Percentiles rank a stretch among this genome's conserved stretches.
Conservation (phyloP, 2,113 vertebrate genomes). For the Takifugu flavidus region DNA sequence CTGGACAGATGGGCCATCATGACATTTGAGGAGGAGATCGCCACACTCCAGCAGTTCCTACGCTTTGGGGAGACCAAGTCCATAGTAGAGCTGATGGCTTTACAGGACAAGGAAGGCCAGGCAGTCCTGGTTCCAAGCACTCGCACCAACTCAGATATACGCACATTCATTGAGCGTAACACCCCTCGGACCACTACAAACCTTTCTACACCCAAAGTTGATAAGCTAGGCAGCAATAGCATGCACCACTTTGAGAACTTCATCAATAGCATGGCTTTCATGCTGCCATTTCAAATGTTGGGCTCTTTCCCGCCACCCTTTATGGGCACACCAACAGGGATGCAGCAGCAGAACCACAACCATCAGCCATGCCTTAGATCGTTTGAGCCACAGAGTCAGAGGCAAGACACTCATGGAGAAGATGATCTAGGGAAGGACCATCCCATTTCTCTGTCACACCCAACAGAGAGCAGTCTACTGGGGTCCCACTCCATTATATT, state of each 20-base stretch:
- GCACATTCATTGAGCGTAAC: conserved; percentile 93
- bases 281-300: conserved; percentile 93
- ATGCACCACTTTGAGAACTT: conserved; percentile 94
- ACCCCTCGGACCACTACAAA: conserved; percentile 66
- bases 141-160: conserved; percentile 87
- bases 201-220: conserved; percentile 73
- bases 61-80: conserved; percentile 98
- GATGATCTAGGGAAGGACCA: conserved; percentile 58
- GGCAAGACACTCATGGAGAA: conserved; percentile 39
- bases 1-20: conserved; percentile 97
- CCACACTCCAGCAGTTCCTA: conserved; percentile 94
- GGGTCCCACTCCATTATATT: conserved; percentile 74
- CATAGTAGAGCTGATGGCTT: conserved; percentile 95
- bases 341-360: conserved; percentile 68
- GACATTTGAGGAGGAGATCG: conserved; percentile 94
- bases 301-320: conserved; percentile 86
- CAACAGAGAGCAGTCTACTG: conserved; percentile 74
- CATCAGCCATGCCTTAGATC: conserved; percentile 55
- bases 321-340: conserved; percentile 81
- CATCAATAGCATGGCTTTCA: conserved; percentile 92
- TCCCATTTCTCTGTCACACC: conserved; percentile 61
- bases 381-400: conserved; percentile 56
- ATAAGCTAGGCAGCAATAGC: conserved; percentile 76
- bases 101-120: conserved; percentile 94
- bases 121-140: conserved; percentile 81